Evolutionary conservation across 2,888 invertebrate genomes (phyloP), one percentile per base, ranked within the genome.

Genomic region (Eupeodes latifasciatus): DNA sequence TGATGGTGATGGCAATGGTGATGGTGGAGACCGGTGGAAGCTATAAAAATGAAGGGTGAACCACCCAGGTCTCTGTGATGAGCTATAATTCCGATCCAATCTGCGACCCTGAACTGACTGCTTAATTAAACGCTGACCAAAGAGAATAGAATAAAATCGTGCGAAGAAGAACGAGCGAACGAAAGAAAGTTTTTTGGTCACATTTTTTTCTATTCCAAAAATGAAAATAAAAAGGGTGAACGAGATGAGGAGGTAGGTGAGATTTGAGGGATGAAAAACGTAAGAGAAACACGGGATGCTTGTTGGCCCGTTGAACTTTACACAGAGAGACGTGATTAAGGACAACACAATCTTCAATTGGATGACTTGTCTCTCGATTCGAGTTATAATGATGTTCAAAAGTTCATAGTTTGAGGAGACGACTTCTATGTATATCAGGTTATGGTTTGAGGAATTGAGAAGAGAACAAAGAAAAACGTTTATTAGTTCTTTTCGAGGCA

Each of bases 61-160:
- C 44, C 1, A 16, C 19, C 51, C 67, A 16, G 77, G 40, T 72
- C 19, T 77, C 66, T 74, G 85, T 85, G 85, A 88, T 88, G 88
- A 78, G 85, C 88, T 88, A 88, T 88, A 88, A 88, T 88, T 88
- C 77, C 85, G 61, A 88, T 88, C 88, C 88, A 88, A 88, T 88
- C 88, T 88, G 88, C 88, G 88, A 88, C 88, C 88, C 88, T 88
- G 88, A 88, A 88, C 85, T 88, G 88, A 88, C 88, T 88, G 84
- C 88, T 88, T 88, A 88, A 88, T 88, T 88, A 88, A 88, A 88
- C 81, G 88, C 81, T 88, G 85, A 88, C 85, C 88, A 85, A 64
- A 78, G 85, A 81, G 66, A 57, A 74, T 59, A 44, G 55, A 69
- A 40, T 40, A 9, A 59, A 61, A n/a, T 66, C 51, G 75, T 16